These are phyloP conservation scores for Cryptotis parvus DNA, from an alignment of 2,113 vertebrate genomes.

Conservation along the genomic window DNA sequence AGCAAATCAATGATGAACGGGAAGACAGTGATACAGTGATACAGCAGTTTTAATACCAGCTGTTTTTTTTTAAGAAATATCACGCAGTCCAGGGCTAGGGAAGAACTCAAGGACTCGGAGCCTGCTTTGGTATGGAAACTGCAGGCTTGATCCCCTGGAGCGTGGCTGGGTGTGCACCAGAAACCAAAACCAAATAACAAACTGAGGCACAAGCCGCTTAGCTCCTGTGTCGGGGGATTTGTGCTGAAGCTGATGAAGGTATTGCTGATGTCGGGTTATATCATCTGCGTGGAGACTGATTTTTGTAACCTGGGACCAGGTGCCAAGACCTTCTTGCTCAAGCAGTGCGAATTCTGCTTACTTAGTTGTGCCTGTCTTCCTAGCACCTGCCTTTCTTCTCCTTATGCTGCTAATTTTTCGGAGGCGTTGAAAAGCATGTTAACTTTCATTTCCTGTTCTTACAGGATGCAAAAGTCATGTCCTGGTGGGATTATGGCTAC, in stretches of 20 bases:
- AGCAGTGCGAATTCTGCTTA: background rate
- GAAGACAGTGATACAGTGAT: too few relatives aligned
- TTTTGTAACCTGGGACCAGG: background rate
- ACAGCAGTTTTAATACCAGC: background rate
- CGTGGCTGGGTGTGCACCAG: too few relatives aligned
- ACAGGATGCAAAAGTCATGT: conserved; percentile 99
- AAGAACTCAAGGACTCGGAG: background rate
- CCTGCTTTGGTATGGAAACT: background rate
- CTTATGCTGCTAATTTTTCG: conserved; percentile 27
- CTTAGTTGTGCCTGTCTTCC: conserved; percentile 9
- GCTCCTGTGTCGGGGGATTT: background rate
- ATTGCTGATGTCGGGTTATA: conserved; percentile 11
- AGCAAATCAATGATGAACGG: too few relatives aligned
- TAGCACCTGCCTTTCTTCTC: background rate
- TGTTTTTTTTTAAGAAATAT: too few relatives aligned
- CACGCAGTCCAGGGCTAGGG: too few relatives aligned
- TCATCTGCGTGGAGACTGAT: conserved; percentile 42
- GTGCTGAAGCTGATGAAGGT: background rate
- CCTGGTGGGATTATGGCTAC: conserved; percentile 99
- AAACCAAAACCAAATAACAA: background rate
- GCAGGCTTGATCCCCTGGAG: too few relatives aligned
- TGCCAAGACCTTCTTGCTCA: conserved; percentile 14
- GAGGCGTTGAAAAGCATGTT: background rate
- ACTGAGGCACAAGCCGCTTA: background rate
- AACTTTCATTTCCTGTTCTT: conserved; percentile 39